Evolutionary conservation across 2,797 vertebrate genomes (phyloP).

Genomic region (Periophthalmus magnuspinnatus): DNA sequence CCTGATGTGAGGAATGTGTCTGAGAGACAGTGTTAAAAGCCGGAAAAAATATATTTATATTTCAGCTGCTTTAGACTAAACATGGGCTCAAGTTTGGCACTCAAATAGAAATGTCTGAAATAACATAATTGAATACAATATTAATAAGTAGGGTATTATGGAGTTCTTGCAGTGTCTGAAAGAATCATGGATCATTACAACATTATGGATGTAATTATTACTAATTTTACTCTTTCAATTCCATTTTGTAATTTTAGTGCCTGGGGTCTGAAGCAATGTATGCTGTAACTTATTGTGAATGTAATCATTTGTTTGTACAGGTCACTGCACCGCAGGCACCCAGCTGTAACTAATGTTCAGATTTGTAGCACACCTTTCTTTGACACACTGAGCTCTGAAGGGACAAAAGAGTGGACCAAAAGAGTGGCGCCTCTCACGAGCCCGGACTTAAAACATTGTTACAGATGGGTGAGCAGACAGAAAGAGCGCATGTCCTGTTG

Average conservation of each 20-base stretch:
- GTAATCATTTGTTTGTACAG: constrained; percentile 31
- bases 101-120: neutral
- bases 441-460: constrained; percentile 78
- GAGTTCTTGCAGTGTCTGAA: neutral
- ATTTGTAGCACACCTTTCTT: constrained; percentile 69
- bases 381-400: constrained; percentile 62
- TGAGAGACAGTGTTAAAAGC: constrained; percentile 40
- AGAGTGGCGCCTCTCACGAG: constrained; percentile 63
- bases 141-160: neutral
- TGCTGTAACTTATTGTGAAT: constrained; percentile 1
- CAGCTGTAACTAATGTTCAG: constrained; percentile 67
- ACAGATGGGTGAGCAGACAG: constrained; percentile 81
- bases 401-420: constrained; percentile 73
- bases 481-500: constrained; percentile 73
- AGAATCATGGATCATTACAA: neutral
- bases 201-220: neutral
- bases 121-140: neutral
- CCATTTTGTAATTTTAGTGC: neutral
- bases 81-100: neutral
- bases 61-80: constrained; percentile 8
- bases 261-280: neutral
- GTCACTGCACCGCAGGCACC: constrained; percentile 48
- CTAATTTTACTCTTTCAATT: neutral
- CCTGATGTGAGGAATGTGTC: constrained; percentile 63
- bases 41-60: constrained; percentile 22